Base-by-base conservation (phyloP, 2,888 invertebrate species). In the Folsomia manolachei region DNA sequence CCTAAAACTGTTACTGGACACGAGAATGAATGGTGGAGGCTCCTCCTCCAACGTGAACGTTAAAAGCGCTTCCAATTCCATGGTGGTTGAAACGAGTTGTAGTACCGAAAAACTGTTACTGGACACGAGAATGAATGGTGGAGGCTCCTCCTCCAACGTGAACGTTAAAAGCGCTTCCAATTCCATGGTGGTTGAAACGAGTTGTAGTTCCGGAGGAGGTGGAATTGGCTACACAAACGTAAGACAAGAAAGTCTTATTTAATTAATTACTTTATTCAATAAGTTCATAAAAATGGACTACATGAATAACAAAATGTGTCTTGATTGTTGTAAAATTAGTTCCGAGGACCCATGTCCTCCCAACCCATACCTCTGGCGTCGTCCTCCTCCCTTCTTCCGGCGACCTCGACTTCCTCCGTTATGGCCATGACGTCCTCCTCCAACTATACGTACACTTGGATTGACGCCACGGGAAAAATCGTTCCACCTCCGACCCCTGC, bases 401-500 rank as follows among this genome's bases (percentile, higher is more conserved):
- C 39, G 83, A 27, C 78, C 82, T 70, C 63, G 51, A n/a, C 69
- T 67, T 60, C 66, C 68, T 60, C 68, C 71, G 53, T 65, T 62
- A 65, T 77, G 76, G 9, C 76, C 78, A 21, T 78, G 78, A 18
- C 78, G 79, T 2, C 81, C 78, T 21, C 75, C 79, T 25, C 79
- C 78, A 63, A 78, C 71, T 27, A 25, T 39, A 23, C 52, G 70
- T 11, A 67, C 67, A 61, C 63, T 81, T 18, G 27, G 24, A 27
- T 39, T 64, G 27, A 82, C 60, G 53, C 2, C 70, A 65, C 92
- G 82, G 95, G 95, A 2, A 87, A 95, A 77, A 93, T 94, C 0
- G 94, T 91, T 1, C 87, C 89, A 24, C 96, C 96, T 27, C 79
- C 79, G 9, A 72, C 63, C 25, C 53, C 24, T 53, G 68, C 27